phyloP scores from a whole-genome alignment of 2,797 vertebrate species.

The Semaprochilodus insignis region DNA sequence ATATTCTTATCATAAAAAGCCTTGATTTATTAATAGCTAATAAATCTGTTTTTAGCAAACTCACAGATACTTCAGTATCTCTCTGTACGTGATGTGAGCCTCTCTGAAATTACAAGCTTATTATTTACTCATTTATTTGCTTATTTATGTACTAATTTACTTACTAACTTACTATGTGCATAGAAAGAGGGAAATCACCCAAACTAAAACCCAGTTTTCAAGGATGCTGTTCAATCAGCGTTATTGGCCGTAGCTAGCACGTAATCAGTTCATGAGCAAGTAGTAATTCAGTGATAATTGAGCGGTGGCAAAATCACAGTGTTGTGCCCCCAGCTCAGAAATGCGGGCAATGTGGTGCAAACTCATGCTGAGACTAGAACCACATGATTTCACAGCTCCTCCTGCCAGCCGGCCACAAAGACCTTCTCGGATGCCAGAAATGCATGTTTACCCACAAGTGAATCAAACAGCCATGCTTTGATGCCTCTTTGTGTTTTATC shows the following conservation, averaged over 20 bases:
- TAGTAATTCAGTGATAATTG: constrained; percentile 41
- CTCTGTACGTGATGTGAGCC: too few relatives aligned
- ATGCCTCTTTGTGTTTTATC: constrained; percentile 16
- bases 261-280: constrained; percentile 26
- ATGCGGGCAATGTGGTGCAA: constrained; percentile 33
- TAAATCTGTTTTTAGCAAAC: not conserved
- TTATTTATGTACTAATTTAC: not conserved
- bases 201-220: not conserved
- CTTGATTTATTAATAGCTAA: too few relatives aligned
- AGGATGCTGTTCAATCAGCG: not conserved
- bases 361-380: constrained; percentile 31
- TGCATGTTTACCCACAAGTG: constrained; percentile 23
- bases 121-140: too few relatives aligned
- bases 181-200: not conserved
- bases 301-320: constrained; percentile 42
- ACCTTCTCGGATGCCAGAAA: constrained; percentile 24
- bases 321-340: constrained; percentile 25
- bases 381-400: constrained; percentile 40
- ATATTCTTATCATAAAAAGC: not conserved
- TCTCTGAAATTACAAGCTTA: too few relatives aligned
- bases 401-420: constrained; percentile 15
- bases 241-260: not conserved
- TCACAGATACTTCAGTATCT: not conserved
- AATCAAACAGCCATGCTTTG: constrained; percentile 1
- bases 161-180: not conserved